Percentiles rank a stretch among this genome's conserved stretches.
Evolutionary conservation across 2,797 vertebrate genomes (phyloP).

Genomic region (Liparis tanakae): DNA sequence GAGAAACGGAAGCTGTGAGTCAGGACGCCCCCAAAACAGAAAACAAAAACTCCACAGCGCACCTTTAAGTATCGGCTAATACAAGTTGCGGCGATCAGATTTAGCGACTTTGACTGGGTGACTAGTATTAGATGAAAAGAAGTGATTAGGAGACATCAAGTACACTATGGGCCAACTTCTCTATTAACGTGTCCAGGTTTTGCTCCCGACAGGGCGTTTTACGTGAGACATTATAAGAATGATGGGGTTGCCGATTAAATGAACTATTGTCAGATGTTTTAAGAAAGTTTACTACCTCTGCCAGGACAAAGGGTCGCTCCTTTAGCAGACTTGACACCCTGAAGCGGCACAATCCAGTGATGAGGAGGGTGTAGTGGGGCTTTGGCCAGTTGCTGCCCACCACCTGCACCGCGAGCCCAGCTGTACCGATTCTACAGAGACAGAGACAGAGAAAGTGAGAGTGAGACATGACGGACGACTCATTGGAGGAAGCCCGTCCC

Average conservation of each 20-base stretch:
- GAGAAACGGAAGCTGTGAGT: not conserved
- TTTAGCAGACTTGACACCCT: constrained; percentile 88
- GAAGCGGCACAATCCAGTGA: constrained; percentile 95
- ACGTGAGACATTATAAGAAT: not conserved
- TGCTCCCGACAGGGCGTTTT: not conserved
- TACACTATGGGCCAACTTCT: not conserved
- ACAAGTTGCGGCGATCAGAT: not conserved
- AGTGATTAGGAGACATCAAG: not conserved
- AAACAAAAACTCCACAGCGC: not conserved
- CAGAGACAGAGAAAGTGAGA: not conserved
- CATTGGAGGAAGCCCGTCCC: not conserved
- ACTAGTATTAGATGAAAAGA: not conserved
- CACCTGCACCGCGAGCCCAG: constrained; percentile 93
- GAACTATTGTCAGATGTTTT: not conserved
- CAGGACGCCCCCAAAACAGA: not conserved
- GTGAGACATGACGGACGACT: not conserved
- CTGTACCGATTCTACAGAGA: constrained; percentile 89
- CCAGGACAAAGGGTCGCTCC: constrained; percentile 91
- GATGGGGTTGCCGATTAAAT: not conserved
- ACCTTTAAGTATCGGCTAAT: not conserved
- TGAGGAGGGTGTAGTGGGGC: constrained; percentile 94
- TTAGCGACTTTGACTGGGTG: constrained; percentile 1
- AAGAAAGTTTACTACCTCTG: constrained; percentile 78
- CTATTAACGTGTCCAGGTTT: not conserved
- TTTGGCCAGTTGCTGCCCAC: constrained; percentile 99